Percentiles rank a stretch among this genome's conserved stretches.
phyloP scores from a whole-genome alignment of 2,888 invertebrate species.

The Leptinotarsa haldemani region DNA sequence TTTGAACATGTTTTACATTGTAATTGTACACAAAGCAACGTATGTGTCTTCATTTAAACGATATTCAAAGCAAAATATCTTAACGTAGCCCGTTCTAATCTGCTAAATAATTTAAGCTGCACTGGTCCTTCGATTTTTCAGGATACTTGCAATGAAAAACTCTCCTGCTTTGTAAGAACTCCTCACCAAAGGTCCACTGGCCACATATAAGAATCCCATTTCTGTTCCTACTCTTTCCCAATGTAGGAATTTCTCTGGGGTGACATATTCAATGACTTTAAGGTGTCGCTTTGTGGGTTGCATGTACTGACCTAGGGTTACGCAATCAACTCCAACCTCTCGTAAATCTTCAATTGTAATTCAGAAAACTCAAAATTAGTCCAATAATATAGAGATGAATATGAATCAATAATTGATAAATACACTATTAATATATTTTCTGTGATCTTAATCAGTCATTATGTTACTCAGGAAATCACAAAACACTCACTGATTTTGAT shows the following conservation, averaged over 20 bases:
- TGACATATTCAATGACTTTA: constrained; percentile 93
- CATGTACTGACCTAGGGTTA: constrained; percentile 99
- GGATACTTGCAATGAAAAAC: constrained; percentile 85
- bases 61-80: not conserved
- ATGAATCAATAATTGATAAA: too few relatives aligned
- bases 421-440: too few relatives aligned
- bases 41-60: too few relatives aligned
- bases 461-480: too few relatives aligned
- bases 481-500: too few relatives aligned
- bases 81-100: not conserved
- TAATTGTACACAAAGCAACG: too few relatives aligned
- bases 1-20: too few relatives aligned
- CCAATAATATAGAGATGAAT: too few relatives aligned
- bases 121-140: constrained; percentile 72
- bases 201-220: constrained; percentile 95
- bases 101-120: constrained; percentile 43
- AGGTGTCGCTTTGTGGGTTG: constrained; percentile 97
- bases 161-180: constrained; percentile 99
- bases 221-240: constrained; percentile 87
- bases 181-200: constrained; percentile 96
- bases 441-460: too few relatives aligned
- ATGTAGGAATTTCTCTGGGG: constrained; percentile 89
- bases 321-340: constrained; percentile 87
- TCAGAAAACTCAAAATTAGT: too few relatives aligned
- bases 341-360: constrained; percentile 75